phyloP scores from a whole-genome alignment of 2,113 vertebrate genomes.

The Neodon shergylaensis region DNA sequence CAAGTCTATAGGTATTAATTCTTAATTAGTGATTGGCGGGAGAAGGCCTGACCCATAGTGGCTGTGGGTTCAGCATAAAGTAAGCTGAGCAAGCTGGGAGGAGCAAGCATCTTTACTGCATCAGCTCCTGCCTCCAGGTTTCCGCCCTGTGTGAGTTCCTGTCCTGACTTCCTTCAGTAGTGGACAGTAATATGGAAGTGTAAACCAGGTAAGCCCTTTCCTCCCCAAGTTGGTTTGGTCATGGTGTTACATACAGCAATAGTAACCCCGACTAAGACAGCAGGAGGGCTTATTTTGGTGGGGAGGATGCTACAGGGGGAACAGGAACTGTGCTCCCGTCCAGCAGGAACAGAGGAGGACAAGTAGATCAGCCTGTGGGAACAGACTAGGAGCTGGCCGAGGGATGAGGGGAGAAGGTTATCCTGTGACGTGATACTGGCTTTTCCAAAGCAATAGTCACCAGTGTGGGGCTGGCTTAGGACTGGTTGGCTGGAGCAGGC shows the following conservation, averaged over 20 bases:
- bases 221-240: not conserved
- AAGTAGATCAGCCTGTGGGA: not conserved
- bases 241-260: not conserved
- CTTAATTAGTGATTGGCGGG: not conserved
- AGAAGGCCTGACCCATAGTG: not conserved
- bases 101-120: not conserved
- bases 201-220: not conserved
- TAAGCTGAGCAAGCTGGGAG: not conserved
- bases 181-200: not conserved
- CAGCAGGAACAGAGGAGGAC: not conserved
- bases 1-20: not conserved
- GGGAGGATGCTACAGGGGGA: not conserved
- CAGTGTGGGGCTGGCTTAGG: not conserved
- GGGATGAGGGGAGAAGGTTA: not conserved
- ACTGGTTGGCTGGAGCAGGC: too few species aligned
- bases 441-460: not conserved
- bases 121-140: not conserved
- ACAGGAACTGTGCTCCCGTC: not conserved
- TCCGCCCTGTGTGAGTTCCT: too few species aligned
- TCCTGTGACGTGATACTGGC: not conserved
- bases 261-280: not conserved
- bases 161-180: not conserved
- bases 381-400: not conserved
- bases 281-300: not conserved
- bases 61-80: not conserved